A percentile compares a stretch with the other conserved stretches of the same genome.
phyloP scores from a whole-genome alignment of 2,113 vertebrate species.

The Hirundichthys speculiger region DNA sequence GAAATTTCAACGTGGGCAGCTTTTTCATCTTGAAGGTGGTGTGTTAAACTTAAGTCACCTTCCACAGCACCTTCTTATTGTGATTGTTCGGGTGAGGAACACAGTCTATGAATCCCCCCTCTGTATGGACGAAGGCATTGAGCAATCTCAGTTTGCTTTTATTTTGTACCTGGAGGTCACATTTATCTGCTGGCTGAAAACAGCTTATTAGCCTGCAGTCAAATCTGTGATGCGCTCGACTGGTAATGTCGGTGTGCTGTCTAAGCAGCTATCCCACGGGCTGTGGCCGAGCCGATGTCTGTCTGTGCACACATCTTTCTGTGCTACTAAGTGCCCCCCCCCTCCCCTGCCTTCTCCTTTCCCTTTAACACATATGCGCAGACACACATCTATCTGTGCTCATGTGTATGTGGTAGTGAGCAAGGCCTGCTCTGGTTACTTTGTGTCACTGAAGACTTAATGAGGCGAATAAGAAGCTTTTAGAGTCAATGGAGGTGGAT shows the following conservation, averaged over 20 bases:
- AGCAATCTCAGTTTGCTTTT: slow-evolving; percentile 23
- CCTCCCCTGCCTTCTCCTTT: slow-evolving; percentile 7
- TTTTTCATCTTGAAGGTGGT: no score
- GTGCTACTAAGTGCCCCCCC: slow-evolving; percentile 23
- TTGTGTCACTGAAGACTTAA: slow-evolving; percentile 81
- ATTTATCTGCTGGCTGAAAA: slow-evolving; percentile 20
- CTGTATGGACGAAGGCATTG: slow-evolving; percentile 10
- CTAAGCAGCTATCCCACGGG: slow-evolving; percentile 66
- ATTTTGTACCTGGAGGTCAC: slow-evolving; percentile 31
- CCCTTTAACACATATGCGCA: slow-evolving; percentile 15
- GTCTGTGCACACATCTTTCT: slow-evolving; percentile 36
- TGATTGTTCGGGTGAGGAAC: neutral
- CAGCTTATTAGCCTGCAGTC: slow-evolving; percentile 55
- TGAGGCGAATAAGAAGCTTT: slow-evolving; percentile 82
- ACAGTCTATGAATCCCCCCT: no score
- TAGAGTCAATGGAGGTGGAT: slow-evolving; percentile 81
- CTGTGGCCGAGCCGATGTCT: slow-evolving; percentile 49
- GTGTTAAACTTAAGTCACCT: no score
- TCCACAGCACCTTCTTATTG: neutral
- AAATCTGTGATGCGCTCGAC: slow-evolving; percentile 55
- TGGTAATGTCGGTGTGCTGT: slow-evolving; percentile 64
- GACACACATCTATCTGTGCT: slow-evolving; percentile 27
- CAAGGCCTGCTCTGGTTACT: slow-evolving; percentile 68
- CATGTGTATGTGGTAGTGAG: slow-evolving; percentile 38
- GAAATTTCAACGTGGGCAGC: no score